Evolutionary conservation across 2,888 invertebrate genomes (phyloP), one percentile per base, ranked within the genome.

Genomic region (Spicauda simplicius): DNA sequence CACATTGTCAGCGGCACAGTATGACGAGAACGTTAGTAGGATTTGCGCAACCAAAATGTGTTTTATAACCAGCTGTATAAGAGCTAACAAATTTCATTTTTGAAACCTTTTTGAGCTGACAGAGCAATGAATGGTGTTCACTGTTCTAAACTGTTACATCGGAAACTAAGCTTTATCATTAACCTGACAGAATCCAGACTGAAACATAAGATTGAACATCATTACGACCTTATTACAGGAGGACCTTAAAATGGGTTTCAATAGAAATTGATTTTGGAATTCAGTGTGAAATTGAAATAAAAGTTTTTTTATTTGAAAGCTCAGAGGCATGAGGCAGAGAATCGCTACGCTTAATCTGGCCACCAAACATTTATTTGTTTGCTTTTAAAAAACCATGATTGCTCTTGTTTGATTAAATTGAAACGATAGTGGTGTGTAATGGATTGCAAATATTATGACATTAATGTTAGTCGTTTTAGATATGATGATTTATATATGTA

Each of bases 1-100:
- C 84, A 90, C 87, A 92, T 93, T 93, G 92, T 93, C 91, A 92
- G 91, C 88, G 86, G 82, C 91, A 91, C 85, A 79, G 88, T 88
- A 86, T 88, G 90, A 85, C 87, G 87, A 85, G 81, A 83, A 81
- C 80, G 81, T 80, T 78, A 78, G 74, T 71, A 73, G 75, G 79
- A 80, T 81, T 87, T 86, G 85, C 81, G 80, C 80, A 83, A 84
- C 81, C 74, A 85, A 90, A 88, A 81, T 87, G 83, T 80, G 74
- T 87, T 86, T 84, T 91, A 89, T 82, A 69, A 63, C 70, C 72
- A 72, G 72, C 70, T 65, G 50, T 72, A 80, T 90, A 92, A 87
- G 86, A 77, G 75, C 83, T 80, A 87, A 76, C 77, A 81, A 82
- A 81, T 81, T 83, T 71, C 71, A 82, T 85, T 85, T 86, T 84